Conservation (phyloP, 2,797 vertebrate genomes). For the Myripristis jacobus region DNA sequence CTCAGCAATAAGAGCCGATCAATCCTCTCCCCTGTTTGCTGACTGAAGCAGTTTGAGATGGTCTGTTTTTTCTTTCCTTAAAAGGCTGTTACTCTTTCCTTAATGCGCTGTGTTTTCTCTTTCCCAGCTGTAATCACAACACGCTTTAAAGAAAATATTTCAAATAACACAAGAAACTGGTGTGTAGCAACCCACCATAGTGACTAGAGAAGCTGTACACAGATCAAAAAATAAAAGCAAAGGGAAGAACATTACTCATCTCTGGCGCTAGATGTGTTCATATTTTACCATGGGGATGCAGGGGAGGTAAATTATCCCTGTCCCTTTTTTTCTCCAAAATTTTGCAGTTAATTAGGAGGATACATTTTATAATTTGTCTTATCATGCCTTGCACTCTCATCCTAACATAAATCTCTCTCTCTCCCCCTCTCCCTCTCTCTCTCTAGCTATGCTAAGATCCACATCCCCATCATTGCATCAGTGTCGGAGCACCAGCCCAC, state of each 20-base stretch:
- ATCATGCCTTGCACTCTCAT: slow-evolving; percentile 39
- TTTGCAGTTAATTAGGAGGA: slow-evolving; percentile 63
- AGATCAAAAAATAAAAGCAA: slow-evolving; percentile 26
- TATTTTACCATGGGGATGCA: slow-evolving; percentile 38
- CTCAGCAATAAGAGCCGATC: slow-evolving; percentile 48
- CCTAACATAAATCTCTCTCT: slow-evolving; percentile 48
- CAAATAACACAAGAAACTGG: slow-evolving; percentile 26
- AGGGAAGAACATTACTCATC: slow-evolving; percentile 24
- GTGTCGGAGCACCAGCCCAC: slow-evolving; percentile 99
- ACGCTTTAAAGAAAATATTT: slow-evolving; percentile 50
- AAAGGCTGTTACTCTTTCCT: slow-evolving; percentile 58
- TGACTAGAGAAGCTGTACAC: slow-evolving; percentile 32
- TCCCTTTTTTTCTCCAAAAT: slow-evolving; percentile 28
- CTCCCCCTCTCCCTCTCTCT: slow-evolving; percentile 11
- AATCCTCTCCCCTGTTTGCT: slow-evolving; percentile 54
- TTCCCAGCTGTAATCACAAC: slow-evolving; percentile 60
- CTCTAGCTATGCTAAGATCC: slow-evolving; percentile 97
- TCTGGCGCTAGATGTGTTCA: slow-evolving; percentile 38
- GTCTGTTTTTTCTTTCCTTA: slow-evolving; percentile 23
- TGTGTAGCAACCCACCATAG: slow-evolving; percentile 32
- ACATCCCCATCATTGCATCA: slow-evolving; percentile 99
- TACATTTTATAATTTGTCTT: slow-evolving; percentile 70
- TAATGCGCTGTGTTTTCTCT: slow-evolving; percentile 60
- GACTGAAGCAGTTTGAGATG: slow-evolving; percentile 54
- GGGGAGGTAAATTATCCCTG: slow-evolving; percentile 38